phyloP scores from a whole-genome alignment of 2,113 vertebrate species.

The Gymnogyps californianus region DNA sequence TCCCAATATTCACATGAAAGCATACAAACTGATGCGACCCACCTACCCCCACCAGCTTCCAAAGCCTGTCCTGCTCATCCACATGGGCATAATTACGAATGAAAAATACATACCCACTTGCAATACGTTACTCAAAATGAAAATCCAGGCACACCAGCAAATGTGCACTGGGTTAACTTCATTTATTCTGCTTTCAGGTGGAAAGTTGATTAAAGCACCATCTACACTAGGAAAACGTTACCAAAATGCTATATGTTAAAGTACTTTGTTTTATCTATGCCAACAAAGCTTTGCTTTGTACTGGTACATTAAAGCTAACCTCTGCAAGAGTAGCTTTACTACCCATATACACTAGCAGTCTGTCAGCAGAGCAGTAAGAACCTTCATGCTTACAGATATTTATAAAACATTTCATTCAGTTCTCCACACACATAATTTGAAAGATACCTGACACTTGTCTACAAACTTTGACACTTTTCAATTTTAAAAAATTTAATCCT shows the following conservation, averaged over 20 bases:
- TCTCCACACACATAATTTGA: neutral
- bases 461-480: neutral
- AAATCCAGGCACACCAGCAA: neutral
- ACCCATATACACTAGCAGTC: fast-evolving
- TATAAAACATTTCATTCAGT: neutral
- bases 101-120: neutral
- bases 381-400: neutral
- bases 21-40: neutral
- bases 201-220: neutral
- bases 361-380: neutral
- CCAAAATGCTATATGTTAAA: neutral
- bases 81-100: neutral
- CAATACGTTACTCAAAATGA: neutral
- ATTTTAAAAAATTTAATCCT: neutral
- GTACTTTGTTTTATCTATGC: neutral
- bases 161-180: neutral
- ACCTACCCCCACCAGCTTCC: neutral
- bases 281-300: neutral
- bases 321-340: neutral
- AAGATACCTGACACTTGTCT: neutral
- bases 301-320: neutral
- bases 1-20: neutral
- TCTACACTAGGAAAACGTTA: neutral
- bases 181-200: neutral
- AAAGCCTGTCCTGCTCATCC: neutral